These are phyloP conservation scores for Bagarius yarrelli DNA, from an alignment of 2,113 vertebrate species.

Conservation along the genomic window DNA sequence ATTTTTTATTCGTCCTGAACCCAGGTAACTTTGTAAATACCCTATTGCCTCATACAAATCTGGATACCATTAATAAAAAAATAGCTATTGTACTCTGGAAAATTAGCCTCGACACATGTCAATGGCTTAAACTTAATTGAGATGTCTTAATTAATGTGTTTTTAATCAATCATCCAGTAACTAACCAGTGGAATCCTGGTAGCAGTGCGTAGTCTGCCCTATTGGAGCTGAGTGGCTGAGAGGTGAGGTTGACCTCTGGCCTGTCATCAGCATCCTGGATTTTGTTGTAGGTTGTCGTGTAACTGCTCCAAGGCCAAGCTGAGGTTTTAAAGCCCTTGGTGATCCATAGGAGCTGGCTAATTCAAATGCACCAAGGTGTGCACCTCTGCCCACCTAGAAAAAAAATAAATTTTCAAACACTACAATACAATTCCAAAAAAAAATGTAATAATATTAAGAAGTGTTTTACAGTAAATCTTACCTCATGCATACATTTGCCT, in stretches of 20 bases:
- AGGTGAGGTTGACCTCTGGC: constrained; percentile 75
- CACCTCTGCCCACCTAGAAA: constrained; percentile 38
- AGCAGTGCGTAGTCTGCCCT: constrained; percentile 63
- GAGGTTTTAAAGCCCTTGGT: constrained; percentile 86
- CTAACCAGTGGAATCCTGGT: constrained; percentile 78
- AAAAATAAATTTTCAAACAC: not conserved
- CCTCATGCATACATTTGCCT: constrained; percentile 73
- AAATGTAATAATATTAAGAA: not conserved
- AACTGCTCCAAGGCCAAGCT: constrained; percentile 85
- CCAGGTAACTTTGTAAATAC: too few relatives aligned
- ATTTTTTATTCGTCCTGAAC: too few relatives aligned
- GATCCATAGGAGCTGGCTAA: constrained; percentile 76
- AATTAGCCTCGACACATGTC: too few relatives aligned
- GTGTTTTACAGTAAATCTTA: constrained; percentile 43
- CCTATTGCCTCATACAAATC: too few relatives aligned
- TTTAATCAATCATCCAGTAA: not conserved
- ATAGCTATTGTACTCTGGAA: too few relatives aligned
- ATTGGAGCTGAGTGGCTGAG: constrained; percentile 72
- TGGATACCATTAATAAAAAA: too few relatives aligned
- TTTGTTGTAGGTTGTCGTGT: constrained; percentile 82
- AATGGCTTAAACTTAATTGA: not conserved
- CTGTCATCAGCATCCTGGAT: constrained; percentile 78
- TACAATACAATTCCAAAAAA: not conserved
- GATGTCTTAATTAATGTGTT: not conserved
- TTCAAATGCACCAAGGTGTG: constrained; percentile 55